Evolutionary conservation across 2,797 vertebrate genomes (phyloP).

Genomic region (Chrysocyon brachyurus): DNA sequence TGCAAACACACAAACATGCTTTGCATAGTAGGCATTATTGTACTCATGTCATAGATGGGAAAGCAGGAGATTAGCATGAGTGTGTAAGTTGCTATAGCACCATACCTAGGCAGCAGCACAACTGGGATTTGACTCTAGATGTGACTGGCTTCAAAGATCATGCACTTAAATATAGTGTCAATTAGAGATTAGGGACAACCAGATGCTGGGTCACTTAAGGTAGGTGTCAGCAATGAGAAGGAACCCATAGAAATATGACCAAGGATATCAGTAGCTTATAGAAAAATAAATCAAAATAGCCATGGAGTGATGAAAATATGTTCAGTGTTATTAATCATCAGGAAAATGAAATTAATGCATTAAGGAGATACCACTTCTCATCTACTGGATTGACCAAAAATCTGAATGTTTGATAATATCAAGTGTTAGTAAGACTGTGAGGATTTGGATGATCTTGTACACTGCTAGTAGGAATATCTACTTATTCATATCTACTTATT

Average conservation of each 20-base stretch:
- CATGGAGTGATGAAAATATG: neutral
- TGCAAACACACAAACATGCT: neutral
- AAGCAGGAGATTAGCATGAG: neutral
- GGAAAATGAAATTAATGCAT: neutral
- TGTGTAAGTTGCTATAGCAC: neutral
- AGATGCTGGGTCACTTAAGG: neutral
- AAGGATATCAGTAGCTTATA: neutral
- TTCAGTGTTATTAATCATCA: neutral
- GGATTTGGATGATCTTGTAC: neutral
- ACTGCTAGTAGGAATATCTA: neutral
- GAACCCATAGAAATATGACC: neutral
- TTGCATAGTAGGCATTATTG: neutral
- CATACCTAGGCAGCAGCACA: neutral
- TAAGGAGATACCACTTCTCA: neutral
- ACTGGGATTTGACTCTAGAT: neutral
- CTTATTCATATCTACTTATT: neutral
- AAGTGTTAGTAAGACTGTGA: neutral
- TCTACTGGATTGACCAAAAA: neutral
- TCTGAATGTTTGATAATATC: neutral
- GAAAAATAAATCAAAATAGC: neutral
- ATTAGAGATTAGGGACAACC: neutral
- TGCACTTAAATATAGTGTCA: too few species aligned
- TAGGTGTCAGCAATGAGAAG: neutral
- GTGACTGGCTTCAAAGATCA: neutral
- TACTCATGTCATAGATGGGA: neutral